Percentiles rank a stretch among this genome's conserved stretches.
Conservation (phyloP, 2,888 invertebrate genomes). For the Tipula unca region DNA sequence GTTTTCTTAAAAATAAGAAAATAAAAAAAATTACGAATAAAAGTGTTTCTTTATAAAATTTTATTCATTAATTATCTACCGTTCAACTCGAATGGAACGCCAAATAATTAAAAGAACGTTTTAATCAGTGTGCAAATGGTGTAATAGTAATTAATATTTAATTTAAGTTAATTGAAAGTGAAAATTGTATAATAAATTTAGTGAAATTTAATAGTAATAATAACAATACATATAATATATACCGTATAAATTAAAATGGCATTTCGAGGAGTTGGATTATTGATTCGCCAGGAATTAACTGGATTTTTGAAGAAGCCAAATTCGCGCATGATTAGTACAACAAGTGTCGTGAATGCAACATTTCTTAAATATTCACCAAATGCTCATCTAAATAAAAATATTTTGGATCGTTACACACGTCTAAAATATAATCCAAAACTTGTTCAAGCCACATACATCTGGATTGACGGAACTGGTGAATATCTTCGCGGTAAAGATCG, state of each 20-base stretch:
- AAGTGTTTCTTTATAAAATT: background rate
- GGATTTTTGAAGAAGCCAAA: conserved; percentile 24
- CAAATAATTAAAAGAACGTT: background rate
- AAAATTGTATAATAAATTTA: background rate
- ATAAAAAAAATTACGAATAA: conserved; percentile 1
- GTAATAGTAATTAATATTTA: background rate
- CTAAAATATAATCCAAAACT: conserved; percentile 49
- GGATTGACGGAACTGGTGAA: conserved; percentile 70
- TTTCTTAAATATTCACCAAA: conserved; percentile 58
- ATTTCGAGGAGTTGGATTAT: conserved; percentile 37
- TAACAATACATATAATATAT: background rate
- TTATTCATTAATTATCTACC: conserved; percentile 14
- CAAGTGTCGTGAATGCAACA: conserved; percentile 22
- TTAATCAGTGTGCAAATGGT: background rate
- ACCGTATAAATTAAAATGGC: conserved; percentile 31
- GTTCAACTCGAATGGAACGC: conserved; percentile 16
- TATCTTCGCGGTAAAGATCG: conserved; percentile 60
- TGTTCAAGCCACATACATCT: conserved; percentile 58
- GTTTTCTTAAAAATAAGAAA: background rate
- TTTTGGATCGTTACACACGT: conserved; percentile 61
- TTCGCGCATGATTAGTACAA: conserved; percentile 27
- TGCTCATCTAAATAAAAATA: conserved; percentile 64
- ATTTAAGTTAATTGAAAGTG: background rate
- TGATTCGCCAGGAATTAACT: conserved; percentile 34
- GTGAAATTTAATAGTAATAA: background rate